Evolutionary conservation across 2,888 invertebrate species (phyloP).

Genomic region (Glyphotaelius pellucidus): DNA sequence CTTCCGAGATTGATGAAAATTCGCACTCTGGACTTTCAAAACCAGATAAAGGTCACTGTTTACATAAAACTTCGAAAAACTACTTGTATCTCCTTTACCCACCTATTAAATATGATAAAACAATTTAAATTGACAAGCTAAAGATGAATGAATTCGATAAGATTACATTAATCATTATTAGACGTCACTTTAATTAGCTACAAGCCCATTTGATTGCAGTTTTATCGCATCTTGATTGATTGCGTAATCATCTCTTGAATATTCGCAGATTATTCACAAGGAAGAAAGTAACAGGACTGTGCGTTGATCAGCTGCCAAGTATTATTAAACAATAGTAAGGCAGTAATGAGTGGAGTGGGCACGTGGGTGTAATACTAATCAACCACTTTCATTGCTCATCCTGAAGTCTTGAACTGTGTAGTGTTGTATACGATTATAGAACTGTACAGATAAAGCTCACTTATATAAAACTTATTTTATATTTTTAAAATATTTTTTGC

Average conservation of each 20-base stretch:
- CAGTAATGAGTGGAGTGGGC: not conserved
- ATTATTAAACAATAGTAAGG: conserved; percentile 1
- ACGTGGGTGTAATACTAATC: conserved; percentile 49
- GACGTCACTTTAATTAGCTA: not conserved
- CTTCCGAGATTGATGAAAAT: too few species aligned
- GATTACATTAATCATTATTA: not conserved
- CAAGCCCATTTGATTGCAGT: not conserved
- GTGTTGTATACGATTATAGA: not conserved
- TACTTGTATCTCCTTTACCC: too few species aligned
- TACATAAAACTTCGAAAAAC: too few species aligned
- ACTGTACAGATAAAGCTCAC: not conserved
- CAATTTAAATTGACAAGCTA: not conserved
- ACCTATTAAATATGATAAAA: not conserved
- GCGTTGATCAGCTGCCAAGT: conserved; percentile 21
- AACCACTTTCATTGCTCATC: conserved; percentile 51
- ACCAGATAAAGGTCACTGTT: too few species aligned
- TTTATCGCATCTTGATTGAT: not conserved
- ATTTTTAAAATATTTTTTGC: too few species aligned
- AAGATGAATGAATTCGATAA: not conserved
- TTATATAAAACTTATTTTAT: too few species aligned
- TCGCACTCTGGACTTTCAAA: too few species aligned
- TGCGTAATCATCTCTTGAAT: not conserved
- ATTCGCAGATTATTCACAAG: not conserved
- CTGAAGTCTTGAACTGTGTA: not conserved
- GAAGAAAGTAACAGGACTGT: not conserved